phyloP scores from a whole-genome alignment of 2,888 invertebrate species.

The Iphiclides podalirius region DNA sequence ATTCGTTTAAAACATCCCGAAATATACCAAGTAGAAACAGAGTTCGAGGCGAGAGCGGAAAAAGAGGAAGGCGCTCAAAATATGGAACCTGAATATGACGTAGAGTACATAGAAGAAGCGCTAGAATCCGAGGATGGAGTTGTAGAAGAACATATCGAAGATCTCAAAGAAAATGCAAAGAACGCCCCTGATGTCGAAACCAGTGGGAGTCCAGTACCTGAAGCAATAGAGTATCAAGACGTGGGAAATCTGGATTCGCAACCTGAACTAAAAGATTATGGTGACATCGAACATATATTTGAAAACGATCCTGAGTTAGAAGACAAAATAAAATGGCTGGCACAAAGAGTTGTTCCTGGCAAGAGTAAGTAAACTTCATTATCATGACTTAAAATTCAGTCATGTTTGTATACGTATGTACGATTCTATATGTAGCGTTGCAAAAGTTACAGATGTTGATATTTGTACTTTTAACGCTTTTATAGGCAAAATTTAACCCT shows the following conservation, averaged over 20 bases:
- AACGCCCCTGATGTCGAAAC: not conserved
- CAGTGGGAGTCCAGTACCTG: not conserved
- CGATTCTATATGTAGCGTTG: too few species aligned
- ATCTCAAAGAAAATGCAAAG: not conserved
- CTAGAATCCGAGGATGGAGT: not conserved
- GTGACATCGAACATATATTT: conserved; percentile 7
- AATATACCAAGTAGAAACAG: conserved; percentile 13
- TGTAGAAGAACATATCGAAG: conserved; percentile 11
- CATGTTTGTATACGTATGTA: not conserved
- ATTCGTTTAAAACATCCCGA: conserved; percentile 11
- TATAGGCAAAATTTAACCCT: too few species aligned
- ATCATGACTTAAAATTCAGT: not conserved
- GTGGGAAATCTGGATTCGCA: conserved; percentile 5
- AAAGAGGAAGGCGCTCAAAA: not conserved
- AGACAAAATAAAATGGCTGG: conserved; percentile 18
- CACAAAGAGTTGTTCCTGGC: conserved; percentile 11
- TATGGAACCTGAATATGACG: not conserved
- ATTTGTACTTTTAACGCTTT: too few species aligned
- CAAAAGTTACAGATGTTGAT: too few species aligned
- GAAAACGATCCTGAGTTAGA: conserved; percentile 10
- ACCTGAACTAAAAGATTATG: conserved; percentile 2
- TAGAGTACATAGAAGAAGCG: conserved; percentile 2
- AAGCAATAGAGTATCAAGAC: conserved; percentile 11
- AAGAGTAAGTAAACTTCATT: conserved; percentile 7
- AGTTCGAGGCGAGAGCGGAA: not conserved